phyloP scores from a whole-genome alignment of 2,797 vertebrate genomes.

The Tamandua tetradactyla region DNA sequence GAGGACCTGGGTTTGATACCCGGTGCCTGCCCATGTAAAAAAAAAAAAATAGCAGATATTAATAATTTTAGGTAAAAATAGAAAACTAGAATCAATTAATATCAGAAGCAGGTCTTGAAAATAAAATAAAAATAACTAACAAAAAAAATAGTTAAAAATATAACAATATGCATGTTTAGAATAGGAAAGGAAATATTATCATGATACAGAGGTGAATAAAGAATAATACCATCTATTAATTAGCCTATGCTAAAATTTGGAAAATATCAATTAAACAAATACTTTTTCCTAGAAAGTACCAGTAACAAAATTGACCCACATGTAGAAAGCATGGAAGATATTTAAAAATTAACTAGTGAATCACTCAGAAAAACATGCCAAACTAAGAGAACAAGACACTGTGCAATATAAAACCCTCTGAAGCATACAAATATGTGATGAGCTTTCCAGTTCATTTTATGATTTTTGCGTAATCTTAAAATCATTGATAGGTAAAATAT shows the following conservation, averaged over 20 bases:
- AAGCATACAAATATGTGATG: background rate
- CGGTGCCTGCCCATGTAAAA: too few relatives aligned
- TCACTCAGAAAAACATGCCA: constrained; percentile 4
- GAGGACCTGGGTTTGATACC: too few relatives aligned
- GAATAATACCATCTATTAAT: background rate
- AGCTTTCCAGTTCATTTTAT: background rate
- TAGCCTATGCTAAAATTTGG: background rate
- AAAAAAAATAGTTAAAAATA: constrained; percentile 30
- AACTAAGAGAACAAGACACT: background rate
- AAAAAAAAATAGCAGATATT: too few relatives aligned
- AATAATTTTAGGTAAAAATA: constrained; percentile 35
- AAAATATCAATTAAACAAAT: background rate
- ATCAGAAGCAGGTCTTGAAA: background rate
- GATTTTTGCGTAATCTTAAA: background rate
- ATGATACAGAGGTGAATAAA: constrained; percentile 1
- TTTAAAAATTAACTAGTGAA: background rate
- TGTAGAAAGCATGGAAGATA: background rate
- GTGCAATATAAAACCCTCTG: background rate
- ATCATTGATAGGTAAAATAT: background rate
- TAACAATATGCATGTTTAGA: background rate
- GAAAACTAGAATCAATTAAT: constrained; percentile 29
- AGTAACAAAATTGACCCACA: constrained; percentile 27
- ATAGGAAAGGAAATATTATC: background rate
- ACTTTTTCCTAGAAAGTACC: background rate
- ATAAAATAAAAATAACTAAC: background rate